Evolutionary conservation across 1,140 invertebrate genomes (phyloP), one percentile per base, ranked within the genome.

Genomic region (Campoletis sonorensis): DNA sequence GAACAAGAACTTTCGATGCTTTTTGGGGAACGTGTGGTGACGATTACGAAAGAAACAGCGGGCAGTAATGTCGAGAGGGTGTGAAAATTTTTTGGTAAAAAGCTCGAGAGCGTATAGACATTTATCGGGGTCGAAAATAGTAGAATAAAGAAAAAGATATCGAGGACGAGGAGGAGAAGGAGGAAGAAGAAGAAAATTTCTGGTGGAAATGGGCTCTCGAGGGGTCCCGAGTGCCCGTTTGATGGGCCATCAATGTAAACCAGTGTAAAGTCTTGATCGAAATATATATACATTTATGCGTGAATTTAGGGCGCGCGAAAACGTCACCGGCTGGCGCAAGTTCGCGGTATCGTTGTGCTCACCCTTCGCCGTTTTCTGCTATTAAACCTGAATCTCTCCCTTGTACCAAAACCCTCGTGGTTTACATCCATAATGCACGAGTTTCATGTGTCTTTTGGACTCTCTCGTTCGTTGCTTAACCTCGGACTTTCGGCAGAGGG

Each of bases 161-260:
- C n/a, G n/a, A n/a, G n/a, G n/a, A n/a, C n/a, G 5, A 16, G 15
- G 18, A 8, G 54, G 58, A 51, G 77, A 26, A 33, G 70, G 79
- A 61, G 81, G 11, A 45, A 79, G 83, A 81, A 85, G 79, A 82
- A 68, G 76, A 81, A 85, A 78, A 81, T 40, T 61, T 73, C 80
- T 77, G 84, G 73, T 86, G 84, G 83, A 87, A 88, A 88, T 86
- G 85, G 84, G 84, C 84, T 87, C 87, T 87, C 82, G 85, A 84
- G 84, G 84, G 84, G 85, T 87, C 86, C 82, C 84, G 82, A 87
- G 87, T 89, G 86, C 88, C 87, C 83, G 82, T 88, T 89, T 88
- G 87, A 88, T 88, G 86, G 85, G 71, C 87, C 86, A 89, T 89
- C 88, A 89, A 89, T 89, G 88, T 88, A 89, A 90, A 89, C 87